Conservation (phyloP, 2,888 invertebrate genomes). For the Micoletzkya japonica region DNA sequence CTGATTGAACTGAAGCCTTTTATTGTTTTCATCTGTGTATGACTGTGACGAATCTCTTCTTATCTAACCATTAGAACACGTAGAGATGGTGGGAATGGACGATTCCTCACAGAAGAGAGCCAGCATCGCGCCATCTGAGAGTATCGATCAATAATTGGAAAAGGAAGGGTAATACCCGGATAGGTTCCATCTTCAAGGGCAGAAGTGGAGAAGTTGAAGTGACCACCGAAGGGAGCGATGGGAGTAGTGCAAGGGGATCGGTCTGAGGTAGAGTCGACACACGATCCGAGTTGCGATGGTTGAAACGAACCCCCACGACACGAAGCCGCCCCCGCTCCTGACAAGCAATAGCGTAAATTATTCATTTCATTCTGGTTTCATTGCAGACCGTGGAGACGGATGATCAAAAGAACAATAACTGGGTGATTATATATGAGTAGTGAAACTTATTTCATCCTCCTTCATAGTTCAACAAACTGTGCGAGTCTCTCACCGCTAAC, state of each 20-base stretch:
- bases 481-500: not conserved
- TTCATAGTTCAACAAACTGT: not conserved
- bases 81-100: constrained; percentile 10
- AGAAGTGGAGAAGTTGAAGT: constrained; percentile 20
- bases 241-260: constrained; percentile 18
- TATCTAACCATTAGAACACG: constrained; percentile 16
- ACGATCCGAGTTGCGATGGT: constrained; percentile 15
- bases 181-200: constrained; percentile 10
- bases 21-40: not conserved
- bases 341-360: not conserved
- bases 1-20: no score
- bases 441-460: not conserved
- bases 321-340: constrained; percentile 19
- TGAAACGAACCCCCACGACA: constrained; percentile 12
- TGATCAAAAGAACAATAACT: not conserved
- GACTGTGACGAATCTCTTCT: not conserved
- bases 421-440: not conserved
- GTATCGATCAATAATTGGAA: not conserved
- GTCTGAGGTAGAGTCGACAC: not conserved
- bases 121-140: constrained; percentile 24
- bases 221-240: constrained; percentile 12
- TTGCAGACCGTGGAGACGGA: not conserved
- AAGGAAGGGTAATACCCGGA: not conserved
- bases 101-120: constrained; percentile 17
- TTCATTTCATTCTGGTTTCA: not conserved